Evolutionary conservation across 1,140 invertebrate species (phyloP).

Genomic region (Drosophila pallidifrons): DNA sequence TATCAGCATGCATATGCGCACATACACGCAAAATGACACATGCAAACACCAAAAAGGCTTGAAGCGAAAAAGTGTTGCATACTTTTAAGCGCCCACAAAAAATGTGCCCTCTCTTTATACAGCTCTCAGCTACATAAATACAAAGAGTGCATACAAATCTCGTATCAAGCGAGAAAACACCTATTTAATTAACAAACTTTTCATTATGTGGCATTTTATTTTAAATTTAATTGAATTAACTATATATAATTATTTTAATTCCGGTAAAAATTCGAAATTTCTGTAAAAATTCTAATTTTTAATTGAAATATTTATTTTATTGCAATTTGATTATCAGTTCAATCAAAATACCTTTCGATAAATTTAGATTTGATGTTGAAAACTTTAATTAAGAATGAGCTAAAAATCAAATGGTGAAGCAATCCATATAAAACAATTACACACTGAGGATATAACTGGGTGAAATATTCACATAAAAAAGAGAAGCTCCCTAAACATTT

Average conservation of each 20-base stretch:
- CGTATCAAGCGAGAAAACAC: background rate
- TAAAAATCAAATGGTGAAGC: conserved; percentile 38
- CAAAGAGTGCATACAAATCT: conserved; percentile 19
- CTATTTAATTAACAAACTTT: conserved; percentile 35
- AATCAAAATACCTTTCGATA: background rate
- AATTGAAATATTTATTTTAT: no score
- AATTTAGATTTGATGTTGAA: conserved; percentile 4
- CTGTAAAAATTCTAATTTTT: no score
- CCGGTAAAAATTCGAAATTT: no score
- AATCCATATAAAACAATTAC: conserved; percentile 32
- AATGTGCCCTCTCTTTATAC: conserved; percentile 16
- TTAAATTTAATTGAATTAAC: no score
- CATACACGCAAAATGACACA: conserved; percentile 34
- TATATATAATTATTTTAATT: no score
- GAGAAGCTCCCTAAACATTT: conserved; percentile 20
- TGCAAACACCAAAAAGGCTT: conserved; percentile 38
- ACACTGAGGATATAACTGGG: background rate
- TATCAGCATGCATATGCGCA: background rate
- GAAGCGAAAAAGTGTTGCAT: conserved; percentile 52
- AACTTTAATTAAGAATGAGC: conserved; percentile 41
- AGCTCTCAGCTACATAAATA: conserved; percentile 27
- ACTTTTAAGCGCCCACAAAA: conserved; percentile 62
- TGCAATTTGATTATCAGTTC: background rate
- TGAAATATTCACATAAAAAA: conserved; percentile 16
- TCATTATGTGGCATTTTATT: conserved; percentile 17